Evolutionary conservation across 2,888 invertebrate genomes (phyloP).

Genomic region (Ecdyonurus torrentis): DNA sequence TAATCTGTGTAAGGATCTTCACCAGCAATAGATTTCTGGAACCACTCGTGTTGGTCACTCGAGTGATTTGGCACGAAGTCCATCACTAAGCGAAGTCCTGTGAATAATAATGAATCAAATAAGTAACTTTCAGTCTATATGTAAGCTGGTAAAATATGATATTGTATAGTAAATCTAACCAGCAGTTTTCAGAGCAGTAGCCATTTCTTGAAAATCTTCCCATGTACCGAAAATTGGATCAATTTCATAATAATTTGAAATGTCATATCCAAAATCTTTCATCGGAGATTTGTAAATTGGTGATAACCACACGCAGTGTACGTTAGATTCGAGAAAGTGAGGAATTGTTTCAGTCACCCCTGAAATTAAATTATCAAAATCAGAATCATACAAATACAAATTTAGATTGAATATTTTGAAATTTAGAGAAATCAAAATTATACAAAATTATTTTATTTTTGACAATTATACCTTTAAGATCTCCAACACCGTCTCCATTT

Average conservation of each 20-base stretch:
- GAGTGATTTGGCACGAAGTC: slow-evolving; percentile 23
- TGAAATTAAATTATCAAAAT: too few species aligned
- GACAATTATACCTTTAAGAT: slow-evolving; percentile 24
- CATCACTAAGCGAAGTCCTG: slow-evolving; percentile 12
- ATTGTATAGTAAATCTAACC: slow-evolving; percentile 20
- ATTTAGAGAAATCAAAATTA: too few species aligned
- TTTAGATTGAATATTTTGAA: too few species aligned
- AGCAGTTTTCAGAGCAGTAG: slow-evolving; percentile 36
- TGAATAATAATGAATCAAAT: too few species aligned
- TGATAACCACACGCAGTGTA: slow-evolving; percentile 66
- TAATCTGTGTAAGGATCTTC: slow-evolving; percentile 27
- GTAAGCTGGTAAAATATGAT: background rate
- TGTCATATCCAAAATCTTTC: slow-evolving; percentile 78
- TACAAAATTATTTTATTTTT: too few species aligned
- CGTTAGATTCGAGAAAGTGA: slow-evolving; percentile 48
- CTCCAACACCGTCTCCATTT: slow-evolving; percentile 31
- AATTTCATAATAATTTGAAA: slow-evolving; percentile 56
- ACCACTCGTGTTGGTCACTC: slow-evolving; percentile 33
- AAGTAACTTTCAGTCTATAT: too few species aligned
- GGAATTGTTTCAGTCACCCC: slow-evolving; percentile 39
- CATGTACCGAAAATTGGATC: slow-evolving; percentile 57
- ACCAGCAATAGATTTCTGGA: slow-evolving; percentile 22
- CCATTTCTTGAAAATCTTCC: slow-evolving; percentile 45
- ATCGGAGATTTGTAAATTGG: slow-evolving; percentile 72
- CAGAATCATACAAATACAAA: too few species aligned